Base-by-base conservation (phyloP, 2,113 vertebrate species). In the Chionodraco myersi region DNA sequence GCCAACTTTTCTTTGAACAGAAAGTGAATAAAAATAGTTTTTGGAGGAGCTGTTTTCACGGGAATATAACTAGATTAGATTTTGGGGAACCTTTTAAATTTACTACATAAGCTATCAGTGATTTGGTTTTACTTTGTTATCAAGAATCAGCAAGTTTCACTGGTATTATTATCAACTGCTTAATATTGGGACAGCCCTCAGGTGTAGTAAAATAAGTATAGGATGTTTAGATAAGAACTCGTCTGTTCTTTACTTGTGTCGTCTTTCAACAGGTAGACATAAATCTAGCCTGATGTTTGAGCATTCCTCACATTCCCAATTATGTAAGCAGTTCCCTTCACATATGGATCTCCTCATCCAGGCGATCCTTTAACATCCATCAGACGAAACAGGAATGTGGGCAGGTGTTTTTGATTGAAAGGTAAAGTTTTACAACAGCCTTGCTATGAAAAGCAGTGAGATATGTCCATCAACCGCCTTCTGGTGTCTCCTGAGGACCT, bases 351-450 rank as follows among this genome's bases (percentile, higher is more conserved):
- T 67, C 3, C 44, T 77, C 23, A 85, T 61, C 18, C 45, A 44
- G 53, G 44, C 49, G 51, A 34, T 23, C 14, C 54, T 54, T 18
- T 47, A 54, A 10, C 59, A 56, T 53, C 26, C 52, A 51, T 62
- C 62, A n/a, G 61, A 66, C 14, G 21, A 71, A 62, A 54, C 57
- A 57, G 74, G 77, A 86, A 86, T 87, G 85, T 62, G 45, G 26
- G 44, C 77, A 82, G 72, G 75, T 79, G 77, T 52, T 51, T 83
- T 80, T 69, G 63, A 73, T 85, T 52, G 54, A 77, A 62, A 77
- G 34, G 14, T 44, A 52, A 75, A 70, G 47, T 56, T 60, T 30
- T 21, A 52, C 36, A 57, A 69, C 6, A 14, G 48, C 21, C 23
- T 53, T 68, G 36, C 58, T 57, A 9, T 51, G 63, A 13, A 3